A percentile compares a stretch with the other conserved stretches of the same genome.
Conservation (phyloP, 2,888 invertebrate genomes). For the Aporophyla lueneburgensis region DNA sequence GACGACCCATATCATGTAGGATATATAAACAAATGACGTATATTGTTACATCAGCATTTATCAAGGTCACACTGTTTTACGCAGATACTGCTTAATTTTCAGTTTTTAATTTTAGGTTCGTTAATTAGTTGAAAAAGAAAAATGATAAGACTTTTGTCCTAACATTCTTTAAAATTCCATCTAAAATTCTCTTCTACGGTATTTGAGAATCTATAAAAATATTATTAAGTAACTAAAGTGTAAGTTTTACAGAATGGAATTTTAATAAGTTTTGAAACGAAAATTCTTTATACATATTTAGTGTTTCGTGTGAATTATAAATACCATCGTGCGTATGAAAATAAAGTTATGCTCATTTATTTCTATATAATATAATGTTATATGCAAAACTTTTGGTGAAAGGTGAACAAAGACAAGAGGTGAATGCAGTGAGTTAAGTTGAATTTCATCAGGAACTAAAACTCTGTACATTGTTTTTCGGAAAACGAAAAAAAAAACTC, state of each 20-base stretch:
- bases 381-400: constrained; percentile 47
- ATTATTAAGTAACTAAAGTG: constrained; percentile 28
- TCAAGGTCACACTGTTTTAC: constrained; percentile 42
- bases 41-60: constrained; percentile 44
- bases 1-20: constrained; percentile 16
- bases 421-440: constrained; percentile 59
- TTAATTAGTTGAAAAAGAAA: constrained; percentile 3
- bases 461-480: constrained; percentile 47
- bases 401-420: constrained; percentile 56
- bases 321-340: constrained; percentile 57
- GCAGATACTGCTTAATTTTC: constrained; percentile 28
- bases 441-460: constrained; percentile 42
- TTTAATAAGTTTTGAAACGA: constrained; percentile 46
- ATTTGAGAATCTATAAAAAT: constrained; percentile 40
- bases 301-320: constrained; percentile 59
- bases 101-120: neutral
- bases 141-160: constrained; percentile 28
- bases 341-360: constrained; percentile 46
- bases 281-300: constrained; percentile 39
- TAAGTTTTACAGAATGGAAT: constrained; percentile 40
- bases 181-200: constrained; percentile 21
- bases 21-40: constrained; percentile 15
- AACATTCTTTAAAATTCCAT: constrained; percentile 36
- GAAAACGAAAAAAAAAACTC: constrained; percentile 40
- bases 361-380: constrained; percentile 32